Evolutionary conservation across 2,113 vertebrate genomes (phyloP), one percentile per base, ranked within the genome.

Genomic region (Gobius niger): DNA sequence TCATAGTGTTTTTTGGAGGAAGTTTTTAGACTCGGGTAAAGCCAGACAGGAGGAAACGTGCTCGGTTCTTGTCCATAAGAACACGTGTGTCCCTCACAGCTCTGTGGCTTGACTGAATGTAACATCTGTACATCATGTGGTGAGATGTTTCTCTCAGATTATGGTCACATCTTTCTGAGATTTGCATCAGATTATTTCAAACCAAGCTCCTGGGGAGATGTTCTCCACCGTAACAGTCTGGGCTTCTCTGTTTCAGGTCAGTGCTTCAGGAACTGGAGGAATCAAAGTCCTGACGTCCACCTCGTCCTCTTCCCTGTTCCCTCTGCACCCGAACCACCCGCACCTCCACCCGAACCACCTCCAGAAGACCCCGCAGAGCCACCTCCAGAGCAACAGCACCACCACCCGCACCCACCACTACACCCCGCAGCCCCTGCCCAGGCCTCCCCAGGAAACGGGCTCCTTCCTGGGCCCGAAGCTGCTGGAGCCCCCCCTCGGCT

Each of bases 261-360:
- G 76, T 24, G 89, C 88, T 0, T 87, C 85, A 0, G 87, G 89
- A 4, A 85, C 67, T 0, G 84, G 86, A 0, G 89, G 86, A 77
- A 87, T 92, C 73, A 89, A 89, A 49, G 85, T 91, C 9, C 82
- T 92, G 14, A 91, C 90, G 47, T 85, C 88, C 46, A 75, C 85
- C 13, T 88, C 81, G 41, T 84, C 80, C 0, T 88, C 78, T 47
- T 85, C 87, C 0, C 63, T 44, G 59, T 73, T 18, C 44, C 76
- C 53, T 2, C n/a, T 53, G 16, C 53, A 19, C 10, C 19, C 49
- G 0, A 54, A 62, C 15, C 73, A 72, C 7, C 68, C 68, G 0
- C 74, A 66, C 13, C 76, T 70, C 2, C 62, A 76, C 49, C 59
- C 24, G 24, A 34, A 19, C 4, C 84, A 71, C 24, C 72, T 73